A percentile compares a stretch with the other conserved stretches of the same genome.
phyloP scores from a whole-genome alignment of 2,888 invertebrate genomes.

The Aphodius sticticus region DNA sequence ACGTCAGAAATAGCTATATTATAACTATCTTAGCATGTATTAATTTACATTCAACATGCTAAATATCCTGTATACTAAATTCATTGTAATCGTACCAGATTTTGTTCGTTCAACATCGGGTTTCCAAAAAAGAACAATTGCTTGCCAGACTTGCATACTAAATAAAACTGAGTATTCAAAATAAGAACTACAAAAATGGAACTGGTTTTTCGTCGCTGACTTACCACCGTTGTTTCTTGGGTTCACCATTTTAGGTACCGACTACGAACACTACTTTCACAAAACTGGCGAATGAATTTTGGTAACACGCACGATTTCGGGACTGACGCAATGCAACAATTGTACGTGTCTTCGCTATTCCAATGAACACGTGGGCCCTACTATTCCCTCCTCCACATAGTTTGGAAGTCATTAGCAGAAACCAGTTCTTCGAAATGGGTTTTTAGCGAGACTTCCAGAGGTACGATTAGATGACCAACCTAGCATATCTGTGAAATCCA shows the following conservation, averaged over 20 bases:
- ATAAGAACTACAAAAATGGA: neutral
- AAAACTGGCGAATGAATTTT: neutral
- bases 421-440: neutral
- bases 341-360: neutral
- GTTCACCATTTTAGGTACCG: neutral
- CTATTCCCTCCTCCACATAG: neutral
- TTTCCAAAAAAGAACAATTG: neutral
- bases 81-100: neutral
- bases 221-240: neutral
- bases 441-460: neutral
- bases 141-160: neutral
- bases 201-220: neutral
- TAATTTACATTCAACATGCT: neutral
- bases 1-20: too few relatives aligned
- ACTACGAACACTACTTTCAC: neutral
- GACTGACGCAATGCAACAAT: neutral
- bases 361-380: neutral
- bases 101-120: neutral
- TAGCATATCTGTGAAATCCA: neutral
- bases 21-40: neutral
- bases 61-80: neutral
- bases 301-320: neutral
- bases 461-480: neutral
- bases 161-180: neutral
- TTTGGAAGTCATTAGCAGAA: slow-evolving; percentile 4